Percentiles rank a stretch among this genome's conserved stretches.
Conservation (phyloP, 2,888 invertebrate species). For the Azorinus chamasolen region DNA sequence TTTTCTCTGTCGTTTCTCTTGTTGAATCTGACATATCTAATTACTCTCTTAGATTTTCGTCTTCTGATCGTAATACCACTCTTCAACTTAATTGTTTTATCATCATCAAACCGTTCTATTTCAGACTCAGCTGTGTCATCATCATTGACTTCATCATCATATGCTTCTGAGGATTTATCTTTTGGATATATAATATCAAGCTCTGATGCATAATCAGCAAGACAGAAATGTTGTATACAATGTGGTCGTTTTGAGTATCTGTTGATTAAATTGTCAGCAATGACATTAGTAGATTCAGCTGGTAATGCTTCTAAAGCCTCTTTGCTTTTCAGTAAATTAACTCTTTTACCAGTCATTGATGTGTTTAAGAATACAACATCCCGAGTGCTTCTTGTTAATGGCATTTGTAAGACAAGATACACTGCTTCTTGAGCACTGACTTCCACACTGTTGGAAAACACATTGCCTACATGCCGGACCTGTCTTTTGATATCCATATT, state of each 20-base stretch:
- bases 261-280: conserved; percentile 30
- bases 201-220: conserved; percentile 17
- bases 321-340: conserved; percentile 28
- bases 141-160: conserved; percentile 19
- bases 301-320: conserved; percentile 24
- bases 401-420: conserved; percentile 11
- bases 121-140: background rate
- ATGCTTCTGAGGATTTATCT: background rate
- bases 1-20: too few species aligned
- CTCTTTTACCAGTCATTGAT: conserved; percentile 61
- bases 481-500: conserved; percentile 62
- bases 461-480: conserved; percentile 40
- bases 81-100: too few species aligned
- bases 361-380: conserved; percentile 27
- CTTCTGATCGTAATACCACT: too few species aligned
- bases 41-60: too few species aligned
- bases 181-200: conserved; percentile 16
- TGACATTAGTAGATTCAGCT: conserved; percentile 29
- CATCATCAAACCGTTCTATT: background rate
- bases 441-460: conserved; percentile 30
- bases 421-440: conserved; percentile 48
- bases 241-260: conserved; percentile 30
- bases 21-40: too few species aligned
- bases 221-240: conserved; percentile 7
- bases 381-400: conserved; percentile 5